Evolutionary conservation across 2,888 invertebrate species (phyloP).

Genomic region (Spodoptera exigua): DNA sequence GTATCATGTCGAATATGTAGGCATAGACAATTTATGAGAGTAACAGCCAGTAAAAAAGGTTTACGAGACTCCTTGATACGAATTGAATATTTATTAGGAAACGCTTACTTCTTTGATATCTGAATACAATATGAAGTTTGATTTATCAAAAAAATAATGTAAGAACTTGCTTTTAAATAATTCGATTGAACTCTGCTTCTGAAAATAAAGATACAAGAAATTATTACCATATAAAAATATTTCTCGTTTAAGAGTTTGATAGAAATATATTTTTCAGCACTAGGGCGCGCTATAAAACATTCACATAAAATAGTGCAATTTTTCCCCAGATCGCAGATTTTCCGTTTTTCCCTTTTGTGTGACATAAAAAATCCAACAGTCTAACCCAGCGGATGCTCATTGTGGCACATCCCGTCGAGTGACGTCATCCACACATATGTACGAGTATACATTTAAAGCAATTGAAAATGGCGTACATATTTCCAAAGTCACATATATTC

Average conservation of each 20-base stretch:
- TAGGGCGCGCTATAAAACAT: conserved; percentile 5
- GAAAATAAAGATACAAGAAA: too few species aligned
- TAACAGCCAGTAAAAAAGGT: conserved; percentile 14
- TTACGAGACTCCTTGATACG: neutral
- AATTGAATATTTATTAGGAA: conserved; percentile 9
- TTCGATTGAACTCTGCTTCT: too few species aligned
- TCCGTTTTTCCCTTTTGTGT: conserved; percentile 6
- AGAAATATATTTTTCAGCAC: too few species aligned
- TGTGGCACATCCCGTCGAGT: conserved; percentile 14
- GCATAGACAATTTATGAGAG: conserved; percentile 7
- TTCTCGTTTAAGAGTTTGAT: too few species aligned
- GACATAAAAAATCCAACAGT: conserved; percentile 2
- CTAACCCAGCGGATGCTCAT: conserved; percentile 20
- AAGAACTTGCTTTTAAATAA: too few species aligned
- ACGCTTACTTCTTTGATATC: neutral
- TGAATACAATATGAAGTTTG: neutral
- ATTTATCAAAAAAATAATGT: too few species aligned
- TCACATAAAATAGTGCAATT: neutral
- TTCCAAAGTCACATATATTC: too few species aligned
- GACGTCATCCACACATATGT: conserved; percentile 6
- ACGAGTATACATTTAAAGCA: too few species aligned
- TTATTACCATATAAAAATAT: too few species aligned
- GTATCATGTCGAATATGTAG: neutral
- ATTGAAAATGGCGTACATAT: too few species aligned
- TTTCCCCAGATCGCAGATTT: neutral